A percentile compares a stretch with the other conserved stretches of the same genome.
Conservation (phyloP, 2,888 invertebrate genomes). For the Villa cingulata region DNA sequence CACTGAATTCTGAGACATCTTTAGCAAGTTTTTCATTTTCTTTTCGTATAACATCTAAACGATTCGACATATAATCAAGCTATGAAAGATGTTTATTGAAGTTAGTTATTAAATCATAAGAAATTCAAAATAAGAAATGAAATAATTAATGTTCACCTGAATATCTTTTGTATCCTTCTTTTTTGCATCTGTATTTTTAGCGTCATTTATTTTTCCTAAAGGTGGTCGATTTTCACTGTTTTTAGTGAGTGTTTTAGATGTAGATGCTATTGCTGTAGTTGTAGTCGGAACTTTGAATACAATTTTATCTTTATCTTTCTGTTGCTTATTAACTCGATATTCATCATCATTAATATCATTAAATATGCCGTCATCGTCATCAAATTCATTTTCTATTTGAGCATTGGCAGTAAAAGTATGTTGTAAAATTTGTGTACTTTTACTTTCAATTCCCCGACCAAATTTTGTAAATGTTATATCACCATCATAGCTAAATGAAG, state of each 20-base stretch:
- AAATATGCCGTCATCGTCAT: conserved; percentile 6
- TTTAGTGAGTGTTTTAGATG: not conserved
- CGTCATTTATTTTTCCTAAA: not conserved
- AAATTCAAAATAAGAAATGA: too few species aligned
- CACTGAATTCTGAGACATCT: conserved; percentile 7
- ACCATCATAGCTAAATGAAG: not conserved
- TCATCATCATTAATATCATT: conserved; percentile 8
- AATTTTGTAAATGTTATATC: conserved; percentile 9
- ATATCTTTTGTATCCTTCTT: conserved; percentile 5
- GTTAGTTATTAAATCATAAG: too few species aligned
- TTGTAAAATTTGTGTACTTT: conserved; percentile 9
- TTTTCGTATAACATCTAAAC: conserved; percentile 2
- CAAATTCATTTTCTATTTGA: not conserved
- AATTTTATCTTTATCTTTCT: not conserved
- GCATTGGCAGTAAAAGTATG: not conserved
- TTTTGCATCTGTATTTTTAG: not conserved
- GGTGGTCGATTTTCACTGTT: not conserved
- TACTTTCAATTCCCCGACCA: not conserved
- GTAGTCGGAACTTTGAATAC: not conserved
- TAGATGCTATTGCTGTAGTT: not conserved
- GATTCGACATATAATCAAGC: not conserved
- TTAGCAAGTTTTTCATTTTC: conserved; percentile 12
- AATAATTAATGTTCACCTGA: not conserved
- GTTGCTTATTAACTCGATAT: not conserved
- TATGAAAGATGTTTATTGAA: too few species aligned